Evolutionary conservation across 2,797 vertebrate species (phyloP).

Genomic region (Sebastes minor): DNA sequence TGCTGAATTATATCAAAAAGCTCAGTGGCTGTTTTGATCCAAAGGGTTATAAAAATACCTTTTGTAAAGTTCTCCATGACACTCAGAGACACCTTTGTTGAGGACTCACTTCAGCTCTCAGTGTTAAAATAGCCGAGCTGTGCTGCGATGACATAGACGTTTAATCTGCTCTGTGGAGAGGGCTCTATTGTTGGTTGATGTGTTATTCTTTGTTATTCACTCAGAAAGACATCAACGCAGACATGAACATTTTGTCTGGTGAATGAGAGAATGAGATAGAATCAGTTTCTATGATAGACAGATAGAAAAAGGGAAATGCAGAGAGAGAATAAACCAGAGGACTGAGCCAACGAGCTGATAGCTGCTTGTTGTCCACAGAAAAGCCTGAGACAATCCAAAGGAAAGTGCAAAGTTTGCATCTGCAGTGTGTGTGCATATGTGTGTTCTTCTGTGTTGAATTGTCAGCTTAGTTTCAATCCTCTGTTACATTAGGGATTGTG

Average conservation of each 20-base stretch:
- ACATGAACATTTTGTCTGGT: constrained; percentile 28
- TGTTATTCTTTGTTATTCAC: constrained; percentile 36
- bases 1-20: constrained; percentile 15
- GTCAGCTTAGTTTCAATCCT: constrained; percentile 1
- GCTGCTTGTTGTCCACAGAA: constrained; percentile 24
- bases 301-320: not conserved
- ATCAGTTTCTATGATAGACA: constrained; percentile 30
- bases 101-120: constrained; percentile 2
- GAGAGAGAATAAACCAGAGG: constrained; percentile 15
- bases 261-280: constrained; percentile 18
- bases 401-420: constrained; percentile 30
- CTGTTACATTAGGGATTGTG: not conserved
- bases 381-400: not conserved
- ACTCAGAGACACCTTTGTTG: not conserved
- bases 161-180: constrained; percentile 34
- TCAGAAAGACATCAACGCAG: constrained; percentile 23
- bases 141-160: constrained; percentile 3
- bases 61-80: constrained; percentile 34
- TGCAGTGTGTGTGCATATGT: not conserved
- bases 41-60: constrained; percentile 39
- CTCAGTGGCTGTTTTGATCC: constrained; percentile 24
- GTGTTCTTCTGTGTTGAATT: not conserved
- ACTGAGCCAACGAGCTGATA: constrained; percentile 30
- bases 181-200: constrained; percentile 16
- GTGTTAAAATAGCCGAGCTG: constrained; percentile 38